These are phyloP conservation scores for Microhierax caerulescens DNA, from an alignment of 2,797 vertebrate genomes.

Conservation along the genomic window DNA sequence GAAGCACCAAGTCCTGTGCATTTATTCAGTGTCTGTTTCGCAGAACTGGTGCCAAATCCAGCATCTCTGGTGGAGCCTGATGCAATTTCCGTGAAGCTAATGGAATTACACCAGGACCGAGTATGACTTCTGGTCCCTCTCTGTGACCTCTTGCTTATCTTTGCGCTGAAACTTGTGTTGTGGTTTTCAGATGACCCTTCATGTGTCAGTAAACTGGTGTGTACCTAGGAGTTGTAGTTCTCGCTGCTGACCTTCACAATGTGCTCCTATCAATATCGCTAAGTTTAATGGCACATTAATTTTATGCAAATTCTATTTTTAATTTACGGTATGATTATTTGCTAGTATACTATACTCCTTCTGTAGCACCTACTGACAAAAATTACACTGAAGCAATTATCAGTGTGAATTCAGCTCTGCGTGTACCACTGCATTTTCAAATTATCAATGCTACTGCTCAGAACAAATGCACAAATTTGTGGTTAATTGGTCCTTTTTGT, in stretches of 20 bases:
- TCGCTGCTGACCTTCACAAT: background rate
- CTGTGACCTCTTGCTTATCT: background rate
- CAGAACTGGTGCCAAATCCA: background rate
- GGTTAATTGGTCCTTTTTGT: background rate
- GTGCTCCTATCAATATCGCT: background rate
- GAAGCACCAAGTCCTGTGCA: background rate
- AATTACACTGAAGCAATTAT: background rate
- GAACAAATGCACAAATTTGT: background rate
- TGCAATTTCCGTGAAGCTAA: slow-evolving; percentile 15
- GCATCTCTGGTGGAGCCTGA: background rate
- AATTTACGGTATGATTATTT: background rate
- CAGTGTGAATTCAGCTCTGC: background rate
- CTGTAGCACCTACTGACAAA: background rate
- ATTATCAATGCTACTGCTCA: background rate
- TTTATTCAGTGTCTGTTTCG: background rate
- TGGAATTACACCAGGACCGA: background rate
- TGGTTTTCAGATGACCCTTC: background rate
- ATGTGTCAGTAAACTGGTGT: fast-evolving
- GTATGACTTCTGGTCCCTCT: background rate
- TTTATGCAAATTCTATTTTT: background rate
- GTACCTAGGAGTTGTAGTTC: background rate
- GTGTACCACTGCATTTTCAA: background rate
- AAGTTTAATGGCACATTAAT: background rate
- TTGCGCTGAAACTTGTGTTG: background rate
- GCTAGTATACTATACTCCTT: background rate